Evolutionary conservation across 2,888 invertebrate genomes (phyloP).

Genomic region (Melieria omissa): DNA sequence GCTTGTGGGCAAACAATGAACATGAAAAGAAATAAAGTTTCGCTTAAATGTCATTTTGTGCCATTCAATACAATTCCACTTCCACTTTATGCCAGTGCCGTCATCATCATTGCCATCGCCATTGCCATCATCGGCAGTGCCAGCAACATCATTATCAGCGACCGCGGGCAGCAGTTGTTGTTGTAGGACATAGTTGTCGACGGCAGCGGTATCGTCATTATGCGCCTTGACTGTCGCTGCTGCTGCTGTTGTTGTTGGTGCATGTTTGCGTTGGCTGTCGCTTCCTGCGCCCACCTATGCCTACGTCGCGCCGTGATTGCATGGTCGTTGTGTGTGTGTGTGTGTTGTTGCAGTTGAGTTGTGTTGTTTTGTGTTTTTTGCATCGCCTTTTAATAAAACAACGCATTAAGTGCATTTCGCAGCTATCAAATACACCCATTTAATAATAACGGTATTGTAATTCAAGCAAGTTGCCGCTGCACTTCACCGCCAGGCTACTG

Average conservation of each 20-base stretch:
- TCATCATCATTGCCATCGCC: slow-evolving; percentile 16
- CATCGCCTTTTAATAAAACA: slow-evolving; percentile 26
- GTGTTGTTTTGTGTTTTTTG: not conserved
- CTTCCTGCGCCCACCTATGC: too few relatives aligned
- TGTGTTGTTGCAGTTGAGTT: not conserved
- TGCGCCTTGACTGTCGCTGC: too few relatives aligned
- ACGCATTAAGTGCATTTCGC: slow-evolving; percentile 39
- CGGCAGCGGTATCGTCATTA: too few relatives aligned
- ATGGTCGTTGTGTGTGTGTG: slow-evolving; percentile 4
- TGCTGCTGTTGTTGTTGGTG: too few relatives aligned
- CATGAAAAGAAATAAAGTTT: slow-evolving; percentile 55
- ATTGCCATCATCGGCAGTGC: slow-evolving; percentile 12
- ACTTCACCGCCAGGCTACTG: slow-evolving; percentile 24
- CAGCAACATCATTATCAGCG: not conserved
- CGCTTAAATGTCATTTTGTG: slow-evolving; percentile 57
- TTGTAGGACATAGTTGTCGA: too few relatives aligned
- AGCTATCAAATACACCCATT: slow-evolving; percentile 56
- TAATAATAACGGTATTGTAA: slow-evolving; percentile 50
- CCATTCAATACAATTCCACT: slow-evolving; percentile 31
- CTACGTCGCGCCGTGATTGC: not conserved
- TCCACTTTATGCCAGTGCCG: not conserved
- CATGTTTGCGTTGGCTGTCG: too few relatives aligned
- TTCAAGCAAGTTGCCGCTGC: slow-evolving; percentile 26
- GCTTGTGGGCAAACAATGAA: slow-evolving; percentile 9
- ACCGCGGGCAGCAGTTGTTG: too few relatives aligned